Conservation (phyloP, 1,140 invertebrate genomes). For the Drosophila hydei region DNA sequence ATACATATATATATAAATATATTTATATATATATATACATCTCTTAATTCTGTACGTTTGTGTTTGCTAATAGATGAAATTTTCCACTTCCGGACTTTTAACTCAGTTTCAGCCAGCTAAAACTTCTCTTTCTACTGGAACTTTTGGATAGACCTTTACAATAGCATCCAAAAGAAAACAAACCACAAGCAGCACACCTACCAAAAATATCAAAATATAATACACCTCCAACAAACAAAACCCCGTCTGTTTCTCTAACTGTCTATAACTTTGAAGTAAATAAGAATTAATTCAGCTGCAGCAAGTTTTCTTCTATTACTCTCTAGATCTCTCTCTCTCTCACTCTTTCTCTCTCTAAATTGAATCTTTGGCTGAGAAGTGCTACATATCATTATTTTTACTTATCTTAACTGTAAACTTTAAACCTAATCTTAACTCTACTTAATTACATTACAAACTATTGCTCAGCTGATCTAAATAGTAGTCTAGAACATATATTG, state of each 20-base stretch:
- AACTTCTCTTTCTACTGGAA: constrained; percentile 52
- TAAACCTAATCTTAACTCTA: constrained; percentile 23
- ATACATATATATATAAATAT: constrained; percentile 12
- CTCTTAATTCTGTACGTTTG: constrained; percentile 63
- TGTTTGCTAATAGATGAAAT: constrained; percentile 70
- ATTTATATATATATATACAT: constrained; percentile 13
- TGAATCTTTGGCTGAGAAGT: constrained; percentile 28
- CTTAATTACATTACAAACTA: constrained; percentile 14
- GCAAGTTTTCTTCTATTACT: constrained; percentile 35
- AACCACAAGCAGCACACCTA: constrained; percentile 31
- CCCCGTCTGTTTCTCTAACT: constrained; percentile 26
- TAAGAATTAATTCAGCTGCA: constrained; percentile 16
- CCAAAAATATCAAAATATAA: constrained; percentile 12
- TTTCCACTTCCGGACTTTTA: constrained; percentile 60
- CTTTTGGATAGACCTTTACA: constrained; percentile 66
- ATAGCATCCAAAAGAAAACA: constrained; percentile 39
- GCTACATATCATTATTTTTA: constrained; percentile 28
- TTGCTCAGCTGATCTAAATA: constrained; percentile 31
- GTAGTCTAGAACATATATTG: constrained; percentile 9
- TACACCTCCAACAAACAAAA: constrained; percentile 15
- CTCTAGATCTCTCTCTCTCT: constrained; percentile 18
- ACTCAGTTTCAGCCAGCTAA: constrained; percentile 55
- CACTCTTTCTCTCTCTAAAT: constrained; percentile 7
- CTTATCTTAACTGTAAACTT: constrained; percentile 28
- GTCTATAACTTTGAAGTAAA: constrained; percentile 43